Base-by-base conservation (phyloP, 2,888 invertebrate genomes). In the Pelosia muscerda region DNA sequence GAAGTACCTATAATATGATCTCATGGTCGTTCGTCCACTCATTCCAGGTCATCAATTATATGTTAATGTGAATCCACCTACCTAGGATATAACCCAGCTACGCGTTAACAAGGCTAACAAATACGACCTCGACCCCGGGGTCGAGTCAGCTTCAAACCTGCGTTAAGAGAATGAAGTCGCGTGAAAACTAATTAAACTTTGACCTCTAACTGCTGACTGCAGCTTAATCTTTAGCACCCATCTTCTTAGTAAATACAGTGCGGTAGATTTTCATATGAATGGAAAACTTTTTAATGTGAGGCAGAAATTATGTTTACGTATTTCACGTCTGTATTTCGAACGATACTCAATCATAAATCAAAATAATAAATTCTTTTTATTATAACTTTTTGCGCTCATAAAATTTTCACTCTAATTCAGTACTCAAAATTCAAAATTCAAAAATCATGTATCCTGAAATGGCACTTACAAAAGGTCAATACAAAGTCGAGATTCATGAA, bases 181-280 rank as follows among this genome's bases (percentile, higher is more conserved):
- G 84, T 86, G 86, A 88, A 90, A 90, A 88, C 86, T 86, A 88
- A 89, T 92, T 92, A 90, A 91, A 88, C 89, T 90, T 85, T 88
- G 88, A 90, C 88, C 89, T 84, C 75, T 81, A 28, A 4, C 28
- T 38, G 75, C 28, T 38, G 75, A 82, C 75, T 82, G 81, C 77
- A 76, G 71, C 66, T 63, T 75, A 73, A 81, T 75, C 73, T 71
- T 65, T 61, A 65, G 69, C 74, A 70, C 38, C 68, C 72, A 78
- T 74, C 76, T 75, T 76, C 58, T 74, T 76, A 74, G 77, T 75
- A 69, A 69, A 80, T 75, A 75, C 72, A 71, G 70, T 73, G 26
- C 68, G 70, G 67, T 72, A 66, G 71, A n/a, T n/a, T n/a, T 67
- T 63, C 73, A 67, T 22, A 71, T 57, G 28, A 76, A 68, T 75